Base-by-base conservation (phyloP, 2,888 invertebrate genomes). In the Dynastes grantii region DNA sequence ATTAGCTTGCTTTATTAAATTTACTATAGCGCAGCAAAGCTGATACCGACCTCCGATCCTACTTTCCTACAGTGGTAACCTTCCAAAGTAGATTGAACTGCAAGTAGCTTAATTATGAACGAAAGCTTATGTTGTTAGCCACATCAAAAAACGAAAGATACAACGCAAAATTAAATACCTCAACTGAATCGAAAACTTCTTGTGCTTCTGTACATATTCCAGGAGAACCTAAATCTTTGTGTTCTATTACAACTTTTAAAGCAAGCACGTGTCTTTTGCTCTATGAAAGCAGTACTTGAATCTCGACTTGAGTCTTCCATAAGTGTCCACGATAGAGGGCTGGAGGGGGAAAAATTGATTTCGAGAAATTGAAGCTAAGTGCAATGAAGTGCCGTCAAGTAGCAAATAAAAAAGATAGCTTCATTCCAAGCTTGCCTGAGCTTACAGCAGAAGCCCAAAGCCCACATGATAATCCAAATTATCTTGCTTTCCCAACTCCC, bases 401-500 rank as follows among this genome's bases (percentile, higher is more conserved):
- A 85, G 80, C 80, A 80, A 80, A 64, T 64, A 67, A 78, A 84
- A 84, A 85, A 85, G 83, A 84, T 85, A 87, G 86, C 85, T 84
- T 84, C 87, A 87, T 87, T 86, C 86, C 85, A 86, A 86, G 86
- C 86, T 84, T 84, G 84, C 84, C 85, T 85, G 85, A 85, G 86
- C 85, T 85, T 81, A 82, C 84, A 84, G 86, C 85, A 80, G 82
- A 85, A 86, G 86, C 86, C 85, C 84, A 84, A 87, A 87, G 87
- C 83, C 81, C 80, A 82, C 80, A 81, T 81, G 40, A 79, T 78
- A 80, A 77, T 65, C 78, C 79, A 78, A 45, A 67, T 65, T 40
- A 55, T 70, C 51, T 75, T 78, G 77, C 81, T 75, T 75, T 65
- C 76, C 80, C 79, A 58, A 70, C 75, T 67, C 76, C 76, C 68